Conservation (phyloP, 2,888 invertebrate species). For the Eurytoma californica region DNA sequence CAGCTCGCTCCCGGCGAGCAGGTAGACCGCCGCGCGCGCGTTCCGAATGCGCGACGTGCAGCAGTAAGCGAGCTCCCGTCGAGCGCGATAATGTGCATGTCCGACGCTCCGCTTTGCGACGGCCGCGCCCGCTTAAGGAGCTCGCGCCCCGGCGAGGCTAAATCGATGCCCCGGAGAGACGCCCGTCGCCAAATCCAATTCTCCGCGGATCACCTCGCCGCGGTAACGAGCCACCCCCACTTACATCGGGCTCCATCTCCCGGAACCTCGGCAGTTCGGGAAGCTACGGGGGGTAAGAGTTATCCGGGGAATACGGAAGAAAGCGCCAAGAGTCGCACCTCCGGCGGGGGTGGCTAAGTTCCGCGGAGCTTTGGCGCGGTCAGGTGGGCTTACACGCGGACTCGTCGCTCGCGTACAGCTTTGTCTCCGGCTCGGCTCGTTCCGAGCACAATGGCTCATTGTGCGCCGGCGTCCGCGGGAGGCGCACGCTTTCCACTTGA, state of each 20-base stretch:
- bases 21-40: slow-evolving; percentile 18
- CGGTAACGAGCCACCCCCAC: no score
- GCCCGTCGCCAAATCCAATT: no score
- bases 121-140: no score
- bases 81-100: slow-evolving; percentile 38
- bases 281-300: not conserved
- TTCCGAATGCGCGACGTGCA: slow-evolving; percentile 35
- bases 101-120: not conserved
- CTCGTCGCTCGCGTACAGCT: not conserved
- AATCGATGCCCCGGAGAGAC: no score
- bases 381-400: not conserved
- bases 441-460: slow-evolving; percentile 45
- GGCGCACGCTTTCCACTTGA: slow-evolving; percentile 36
- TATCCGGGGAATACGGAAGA: no score
- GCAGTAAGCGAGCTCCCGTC: not conserved
- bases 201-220: no score
- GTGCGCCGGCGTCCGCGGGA: slow-evolving; percentile 19
- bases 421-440: slow-evolving; percentile 31
- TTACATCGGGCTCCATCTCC: no score
- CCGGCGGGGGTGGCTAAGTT: not conserved
- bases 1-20: slow-evolving; percentile 9
- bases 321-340: not conserved
- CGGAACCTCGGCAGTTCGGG: slow-evolving; percentile 6
- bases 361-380: not conserved
- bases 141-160: no score